Base-by-base conservation (phyloP, 2,113 vertebrate species). In the Ochotona princeps region DNA sequence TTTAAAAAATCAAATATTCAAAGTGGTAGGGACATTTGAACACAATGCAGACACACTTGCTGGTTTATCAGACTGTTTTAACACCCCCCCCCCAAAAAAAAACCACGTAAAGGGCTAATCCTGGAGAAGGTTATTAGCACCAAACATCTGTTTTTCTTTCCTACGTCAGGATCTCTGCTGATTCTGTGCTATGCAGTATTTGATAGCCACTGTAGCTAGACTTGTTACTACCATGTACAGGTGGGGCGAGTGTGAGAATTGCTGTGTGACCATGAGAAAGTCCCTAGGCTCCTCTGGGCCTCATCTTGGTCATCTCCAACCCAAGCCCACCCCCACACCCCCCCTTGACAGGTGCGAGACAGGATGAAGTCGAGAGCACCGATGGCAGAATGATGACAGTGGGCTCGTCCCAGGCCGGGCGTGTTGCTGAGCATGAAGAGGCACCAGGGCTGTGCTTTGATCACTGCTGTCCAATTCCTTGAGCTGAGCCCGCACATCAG, bases 141-240 rank as follows among this genome's bases (percentile, higher is more conserved):
- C 44, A 54, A 51, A 63, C 49, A 81, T 49, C 69, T 73, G 89
- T 13, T 94, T 95, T 35, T 25, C 66, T 79, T 83, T 83, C 86
- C 49, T 60, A 25, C 44, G 72, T 83, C 73, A 47, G 61, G 78
- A 28, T 7, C 65, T 35, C 30, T 54, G 61, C 61, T 49, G 72
- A n/a, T 28, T 51, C 47, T 90, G 70, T 79, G 28, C 60, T 26
- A 69, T 32, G 15, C 44, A 38, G 49, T 65, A 65, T 81, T 88
- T 60, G 11, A 44, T 72, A 51, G 82, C 38, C 28, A 3, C 8
- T 54, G 51, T n/a, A 70, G 76, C 18, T 76, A 13, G 9, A 28
- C 67, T 85, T 67, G 30, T 47, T 66, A 15, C 9, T 49, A 15
- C 60, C 66, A 1, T 74, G 72, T 47, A 32, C 23, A 75, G 26